Conservation (phyloP, 2,113 vertebrate genomes). For the Heterotilapia buettikoferi region DNA sequence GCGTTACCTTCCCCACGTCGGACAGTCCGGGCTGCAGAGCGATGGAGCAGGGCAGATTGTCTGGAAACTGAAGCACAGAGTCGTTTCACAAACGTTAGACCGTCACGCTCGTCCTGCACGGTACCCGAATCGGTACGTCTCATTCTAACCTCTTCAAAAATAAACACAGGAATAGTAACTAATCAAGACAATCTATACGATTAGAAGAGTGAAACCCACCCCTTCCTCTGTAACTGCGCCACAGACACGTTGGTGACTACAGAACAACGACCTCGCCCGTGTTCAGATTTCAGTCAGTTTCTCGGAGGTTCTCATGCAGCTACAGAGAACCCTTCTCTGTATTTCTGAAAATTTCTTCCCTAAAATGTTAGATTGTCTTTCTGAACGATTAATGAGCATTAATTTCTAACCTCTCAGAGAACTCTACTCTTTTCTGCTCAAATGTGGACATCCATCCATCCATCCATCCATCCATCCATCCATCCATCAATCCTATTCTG, state of each 20-base stretch:
- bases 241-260: neutral
- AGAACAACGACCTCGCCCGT: neutral
- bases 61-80: slow-evolving; percentile 81
- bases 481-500: neutral
- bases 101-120: neutral
- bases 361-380: neutral
- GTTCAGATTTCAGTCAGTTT: neutral
- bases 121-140: fast-evolving
- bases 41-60: slow-evolving; percentile 90
- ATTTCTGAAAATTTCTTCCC: neutral
- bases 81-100: neutral
- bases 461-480: neutral
- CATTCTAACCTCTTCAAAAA: neutral
- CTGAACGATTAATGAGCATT: neutral
- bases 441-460: neutral
- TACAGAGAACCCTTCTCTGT: neutral
- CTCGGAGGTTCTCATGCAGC: neutral
- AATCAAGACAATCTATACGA: fast-evolving
- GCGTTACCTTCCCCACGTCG: slow-evolving; percentile 83
- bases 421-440: neutral
- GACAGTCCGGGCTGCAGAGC: slow-evolving; percentile 81
- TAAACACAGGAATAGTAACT: neutral
- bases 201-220: neutral
- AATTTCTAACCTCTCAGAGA: neutral
- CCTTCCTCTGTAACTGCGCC: neutral